Base-by-base conservation (phyloP, 2,113 vertebrate species). In the Ciconia boyciana region DNA sequence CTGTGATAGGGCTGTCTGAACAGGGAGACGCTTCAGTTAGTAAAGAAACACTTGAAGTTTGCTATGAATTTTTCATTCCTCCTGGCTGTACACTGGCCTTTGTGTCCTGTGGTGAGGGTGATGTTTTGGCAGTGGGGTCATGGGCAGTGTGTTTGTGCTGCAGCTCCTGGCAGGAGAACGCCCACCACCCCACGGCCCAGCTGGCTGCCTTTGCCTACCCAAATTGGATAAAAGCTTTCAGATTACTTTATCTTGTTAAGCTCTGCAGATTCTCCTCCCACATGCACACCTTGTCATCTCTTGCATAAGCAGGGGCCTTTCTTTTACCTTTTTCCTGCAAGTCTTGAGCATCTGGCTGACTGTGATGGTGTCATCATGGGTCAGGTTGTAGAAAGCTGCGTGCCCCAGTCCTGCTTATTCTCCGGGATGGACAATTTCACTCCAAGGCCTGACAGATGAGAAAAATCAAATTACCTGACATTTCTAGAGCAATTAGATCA, bases 391-490 rank as follows among this genome's bases (percentile, higher is more conserved):
- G 91, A 94, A 88, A 93, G 55, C 55, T 71, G 25, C 0, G 0
- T 62, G 85, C 41, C 68, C 51, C 1, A 1, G 8, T 48, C 86
- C 83, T 90, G 77, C 72, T 86, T 64, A 66, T 92, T 70, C 55
- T 93, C 76, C 1, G 0, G 54, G 44, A 92, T 7, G 39, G 89
- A 70, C 71, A 36, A 6, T 65, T 92, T 83, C 68, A 76, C 72
- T 89, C 77, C 7, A 18, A 94, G 65, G 41, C 74, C 77, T 82
- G 69, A 61, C 51, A 88, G 61, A 90, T 28, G 64, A 77, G 90
- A 83, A 78, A 90, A 96, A 93, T 90, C 83, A 88, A 92, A 94
- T 93, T 71, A 83, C 77, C n/a, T 82, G 88, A n/a, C 69, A 34
- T 90, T 55, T 89, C 44, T 18, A 24, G 88, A 78, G 90, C 91